A percentile compares a stretch with the other conserved stretches of the same genome.
Evolutionary conservation across 37 sponge, comb jelly and placozoan genomes (phyloP).

Genomic region (Mnemiopsis leidyi): DNA sequence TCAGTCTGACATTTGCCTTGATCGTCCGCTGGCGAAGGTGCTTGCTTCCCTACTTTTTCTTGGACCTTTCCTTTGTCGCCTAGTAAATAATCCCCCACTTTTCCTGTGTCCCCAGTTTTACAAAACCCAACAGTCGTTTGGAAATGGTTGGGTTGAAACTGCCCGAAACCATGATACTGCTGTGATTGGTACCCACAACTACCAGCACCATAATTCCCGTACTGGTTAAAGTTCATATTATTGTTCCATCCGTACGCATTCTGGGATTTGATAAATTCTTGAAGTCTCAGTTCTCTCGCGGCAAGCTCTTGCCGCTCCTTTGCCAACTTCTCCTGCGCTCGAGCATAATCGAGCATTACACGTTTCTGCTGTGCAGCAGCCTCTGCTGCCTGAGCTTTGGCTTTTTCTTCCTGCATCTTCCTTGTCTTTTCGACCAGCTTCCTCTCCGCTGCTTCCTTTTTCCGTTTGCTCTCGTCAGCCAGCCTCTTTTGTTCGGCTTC

Average conservation of each 20-base stretch:
- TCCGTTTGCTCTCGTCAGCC: not conserved
- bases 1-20: no score
- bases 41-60: no score
- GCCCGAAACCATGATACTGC: not conserved
- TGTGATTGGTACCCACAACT: not conserved
- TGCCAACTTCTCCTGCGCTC: not conserved
- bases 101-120: not conserved
- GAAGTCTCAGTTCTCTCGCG: not conserved
- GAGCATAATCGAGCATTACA: not conserved
- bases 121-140: conserved; percentile 9
- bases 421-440: not conserved
- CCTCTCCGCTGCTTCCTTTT: not conserved
- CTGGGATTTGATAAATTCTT: not conserved
- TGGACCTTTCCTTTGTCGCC: no score
- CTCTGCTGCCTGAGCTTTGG: not conserved
- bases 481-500: not conserved
- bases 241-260: not conserved
- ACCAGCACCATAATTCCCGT: not conserved
- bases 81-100: no score
- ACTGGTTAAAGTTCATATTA: not conserved
- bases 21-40: no score
- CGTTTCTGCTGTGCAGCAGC: not conserved
- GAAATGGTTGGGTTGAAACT: not conserved
- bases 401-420: not conserved
- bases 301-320: not conserved